Conservation (phyloP, 2,113 vertebrate genomes). For the Eublepharis macularius region DNA sequence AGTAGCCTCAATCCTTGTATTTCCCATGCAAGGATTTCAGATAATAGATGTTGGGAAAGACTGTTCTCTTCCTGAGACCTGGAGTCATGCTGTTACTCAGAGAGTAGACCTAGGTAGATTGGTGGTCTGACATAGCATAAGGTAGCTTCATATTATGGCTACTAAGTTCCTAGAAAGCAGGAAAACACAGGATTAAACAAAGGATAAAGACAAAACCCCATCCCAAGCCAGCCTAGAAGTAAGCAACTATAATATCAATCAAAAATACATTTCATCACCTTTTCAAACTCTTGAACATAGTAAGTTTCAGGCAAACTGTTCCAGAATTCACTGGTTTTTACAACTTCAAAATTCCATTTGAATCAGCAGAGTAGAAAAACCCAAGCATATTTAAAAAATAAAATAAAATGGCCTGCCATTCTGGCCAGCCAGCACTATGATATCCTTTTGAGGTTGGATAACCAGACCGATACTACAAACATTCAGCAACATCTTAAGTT, state of each 20-base stretch:
- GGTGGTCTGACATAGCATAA: no score
- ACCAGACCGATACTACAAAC: no score
- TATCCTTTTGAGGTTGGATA: no score
- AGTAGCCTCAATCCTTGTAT: no score
- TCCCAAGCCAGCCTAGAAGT: background rate
- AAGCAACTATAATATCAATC: background rate
- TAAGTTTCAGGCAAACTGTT: background rate
- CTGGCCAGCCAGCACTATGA: background rate
- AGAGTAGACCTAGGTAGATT: no score
- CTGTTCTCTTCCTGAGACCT: no score
- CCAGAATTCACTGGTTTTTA: background rate
- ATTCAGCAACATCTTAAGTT: no score
- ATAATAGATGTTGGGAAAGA: no score
- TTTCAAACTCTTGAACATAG: background rate
- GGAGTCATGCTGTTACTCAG: no score
- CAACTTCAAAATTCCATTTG: background rate
- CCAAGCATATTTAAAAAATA: background rate
- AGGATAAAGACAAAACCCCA: slow-evolving; percentile 40
- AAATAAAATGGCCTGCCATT: background rate
- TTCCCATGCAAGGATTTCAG: no score
- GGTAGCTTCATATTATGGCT: no score
- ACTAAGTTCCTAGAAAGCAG: slow-evolving; percentile 18
- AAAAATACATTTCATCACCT: background rate
- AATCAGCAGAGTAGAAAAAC: background rate
- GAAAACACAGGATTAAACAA: slow-evolving; percentile 29